A percentile compares a stretch with the other conserved stretches of the same genome.
phyloP scores from a whole-genome alignment of 1,140 invertebrate genomes.

The Drosophila subpulchrella region DNA sequence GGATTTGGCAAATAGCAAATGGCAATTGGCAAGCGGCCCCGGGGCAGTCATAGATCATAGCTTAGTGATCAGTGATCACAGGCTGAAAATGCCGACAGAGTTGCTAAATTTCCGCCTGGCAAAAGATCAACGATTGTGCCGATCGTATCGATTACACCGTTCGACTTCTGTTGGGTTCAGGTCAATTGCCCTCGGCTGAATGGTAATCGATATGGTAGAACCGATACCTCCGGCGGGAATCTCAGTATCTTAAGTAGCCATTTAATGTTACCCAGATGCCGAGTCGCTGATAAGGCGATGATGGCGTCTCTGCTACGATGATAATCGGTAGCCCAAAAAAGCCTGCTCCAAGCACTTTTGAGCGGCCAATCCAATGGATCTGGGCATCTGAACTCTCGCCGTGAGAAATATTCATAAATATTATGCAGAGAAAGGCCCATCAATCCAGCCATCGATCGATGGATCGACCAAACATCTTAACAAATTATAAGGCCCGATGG shows the following conservation, averaged over 20 bases:
- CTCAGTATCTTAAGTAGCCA: constrained; percentile 75
- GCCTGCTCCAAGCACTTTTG: constrained; percentile 50
- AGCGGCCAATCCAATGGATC: constrained; percentile 51
- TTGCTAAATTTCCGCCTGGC: constrained; percentile 34
- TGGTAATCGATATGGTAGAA: constrained; percentile 72
- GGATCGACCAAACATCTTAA: constrained; percentile 75
- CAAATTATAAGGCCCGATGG: constrained; percentile 70
- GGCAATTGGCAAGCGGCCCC: constrained; percentile 28
- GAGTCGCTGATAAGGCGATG: constrained; percentile 65
- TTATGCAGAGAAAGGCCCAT: constrained; percentile 32
- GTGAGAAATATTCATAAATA: constrained; percentile 78
- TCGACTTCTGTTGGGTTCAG: constrained; percentile 76
- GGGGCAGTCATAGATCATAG: constrained; percentile 51
- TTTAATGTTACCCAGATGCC: constrained; percentile 74
- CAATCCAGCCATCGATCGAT: constrained; percentile 37
- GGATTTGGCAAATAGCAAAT: constrained; percentile 12
- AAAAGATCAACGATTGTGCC: constrained; percentile 38
- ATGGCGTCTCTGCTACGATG: constrained; percentile 18
- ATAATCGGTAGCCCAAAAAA: constrained; percentile 47
- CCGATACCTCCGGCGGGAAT: constrained; percentile 28
- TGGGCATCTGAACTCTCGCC: constrained; percentile 52
- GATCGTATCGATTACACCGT: constrained; percentile 77
- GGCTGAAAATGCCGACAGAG: constrained; percentile 47
- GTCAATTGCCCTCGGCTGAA: constrained; percentile 67
- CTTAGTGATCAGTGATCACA: constrained; percentile 47